phyloP scores from a whole-genome alignment of 2,113 vertebrate species.

The Regulus satrapa region DNA sequence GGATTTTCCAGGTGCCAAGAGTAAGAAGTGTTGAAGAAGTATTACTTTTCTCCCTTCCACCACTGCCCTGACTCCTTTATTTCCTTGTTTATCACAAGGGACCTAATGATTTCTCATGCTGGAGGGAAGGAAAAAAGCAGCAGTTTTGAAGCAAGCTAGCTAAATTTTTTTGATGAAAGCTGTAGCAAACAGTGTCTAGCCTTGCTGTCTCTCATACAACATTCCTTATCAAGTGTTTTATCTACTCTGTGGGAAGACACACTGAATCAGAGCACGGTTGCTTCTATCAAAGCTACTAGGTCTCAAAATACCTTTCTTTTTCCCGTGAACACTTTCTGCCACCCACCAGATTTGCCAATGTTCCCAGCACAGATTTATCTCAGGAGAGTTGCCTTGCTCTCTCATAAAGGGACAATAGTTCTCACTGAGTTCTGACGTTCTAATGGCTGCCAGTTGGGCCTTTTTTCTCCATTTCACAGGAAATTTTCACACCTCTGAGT shows the following conservation, averaged over 20 bases:
- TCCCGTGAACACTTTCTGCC: neutral
- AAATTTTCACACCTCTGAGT: constrained; percentile 19
- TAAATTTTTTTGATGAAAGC: neutral
- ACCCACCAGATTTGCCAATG: neutral
- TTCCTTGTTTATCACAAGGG: neutral
- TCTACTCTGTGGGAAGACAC: neutral
- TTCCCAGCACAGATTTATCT: constrained; percentile 28
- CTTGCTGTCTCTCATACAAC: neutral
- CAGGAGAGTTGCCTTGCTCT: neutral
- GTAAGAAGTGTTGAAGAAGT: neutral
- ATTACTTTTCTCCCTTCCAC: neutral
- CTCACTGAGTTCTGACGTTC: constrained; percentile 13
- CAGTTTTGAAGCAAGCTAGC: neutral
- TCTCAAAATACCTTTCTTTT: neutral
- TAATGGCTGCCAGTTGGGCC: constrained; percentile 3
- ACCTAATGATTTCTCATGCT: neutral
- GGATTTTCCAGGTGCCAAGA: neutral
- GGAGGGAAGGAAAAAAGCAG: neutral
- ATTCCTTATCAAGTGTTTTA: neutral
- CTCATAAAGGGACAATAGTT: constrained; percentile 35
- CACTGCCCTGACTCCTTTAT: neutral
- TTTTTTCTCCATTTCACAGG: constrained; percentile 27
- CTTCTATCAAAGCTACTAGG: neutral
- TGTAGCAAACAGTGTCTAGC: neutral
- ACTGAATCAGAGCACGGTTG: neutral